These are phyloP conservation scores for Porites evermanni DNA, from an alignment of 92 coral and sea anemone species.

Conservation along the genomic window DNA sequence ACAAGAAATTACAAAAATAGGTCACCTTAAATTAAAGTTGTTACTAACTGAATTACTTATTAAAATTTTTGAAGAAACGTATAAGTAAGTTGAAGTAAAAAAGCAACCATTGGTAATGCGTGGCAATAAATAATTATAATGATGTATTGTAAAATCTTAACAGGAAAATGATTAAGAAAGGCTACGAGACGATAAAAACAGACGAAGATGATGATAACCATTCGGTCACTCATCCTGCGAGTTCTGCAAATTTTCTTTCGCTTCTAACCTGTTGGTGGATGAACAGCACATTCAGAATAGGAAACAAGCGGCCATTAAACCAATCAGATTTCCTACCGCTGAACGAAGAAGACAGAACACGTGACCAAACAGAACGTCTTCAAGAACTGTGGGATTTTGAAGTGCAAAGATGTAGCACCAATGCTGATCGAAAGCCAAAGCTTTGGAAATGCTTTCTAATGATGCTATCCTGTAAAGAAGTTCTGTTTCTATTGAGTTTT, in stretches of 20 bases:
- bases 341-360: slow-evolving; percentile 22
- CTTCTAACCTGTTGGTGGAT: slow-evolving; percentile 28
- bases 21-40: no score
- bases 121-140: no score
- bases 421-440: background rate
- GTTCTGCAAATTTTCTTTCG: background rate
- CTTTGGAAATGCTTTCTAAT: slow-evolving; percentile 22
- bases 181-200: background rate
- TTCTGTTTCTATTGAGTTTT: background rate
- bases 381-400: background rate
- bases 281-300: slow-evolving; percentile 9
- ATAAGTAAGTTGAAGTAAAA: no score
- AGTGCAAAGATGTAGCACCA: background rate
- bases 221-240: slow-evolving; percentile 8
- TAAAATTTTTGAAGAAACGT: no score
- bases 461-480: background rate
- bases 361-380: slow-evolving; percentile 7
- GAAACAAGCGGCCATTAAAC: slow-evolving; percentile 21
- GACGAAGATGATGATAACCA: background rate
- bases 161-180: slow-evolving; percentile 7
- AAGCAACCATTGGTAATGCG: no score
- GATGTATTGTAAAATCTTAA: no score
- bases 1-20: no score
- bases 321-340: slow-evolving; percentile 26
- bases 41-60: no score